Conservation (phyloP, 2,113 vertebrate genomes). For the Epinephelus cyanopodus region DNA sequence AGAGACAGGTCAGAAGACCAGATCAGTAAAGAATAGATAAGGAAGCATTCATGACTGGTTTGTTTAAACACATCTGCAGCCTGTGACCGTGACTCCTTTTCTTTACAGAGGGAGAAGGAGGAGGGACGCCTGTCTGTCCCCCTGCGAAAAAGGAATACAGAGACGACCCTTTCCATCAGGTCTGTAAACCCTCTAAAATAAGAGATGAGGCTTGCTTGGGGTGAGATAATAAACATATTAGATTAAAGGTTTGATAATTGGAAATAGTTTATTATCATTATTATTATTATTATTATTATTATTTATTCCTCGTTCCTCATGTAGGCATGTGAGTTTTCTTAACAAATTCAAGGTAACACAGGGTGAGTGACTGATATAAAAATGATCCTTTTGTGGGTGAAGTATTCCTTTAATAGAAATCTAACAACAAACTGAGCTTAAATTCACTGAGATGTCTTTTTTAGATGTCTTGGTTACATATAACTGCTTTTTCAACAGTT, state of each 20-base stretch:
- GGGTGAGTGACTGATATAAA: too few species aligned
- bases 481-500: neutral
- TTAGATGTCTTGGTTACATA: neutral
- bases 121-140: constrained; percentile 84
- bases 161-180: constrained; percentile 98
- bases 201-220: neutral
- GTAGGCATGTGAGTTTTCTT: too few species aligned
- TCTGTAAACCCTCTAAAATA: constrained; percentile 57
- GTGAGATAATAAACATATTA: neutral
- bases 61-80: neutral
- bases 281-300: too few species aligned
- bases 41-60: too few species aligned
- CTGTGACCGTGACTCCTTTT: neutral
- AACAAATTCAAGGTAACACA: too few species aligned
- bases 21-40: too few species aligned
- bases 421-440: neutral
- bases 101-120: constrained; percentile 88
- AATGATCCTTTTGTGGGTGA: too few species aligned
- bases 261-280: too few species aligned
- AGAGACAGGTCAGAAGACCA: constrained; percentile 84
- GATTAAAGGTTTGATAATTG: neutral
- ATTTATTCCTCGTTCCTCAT: too few species aligned
- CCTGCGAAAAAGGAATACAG: constrained; percentile 94
- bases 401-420: neutral
- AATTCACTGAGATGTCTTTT: neutral